Conservation (phyloP, 37 sponge, comb jelly and placozoan species). For the Halichondria panicea region DNA sequence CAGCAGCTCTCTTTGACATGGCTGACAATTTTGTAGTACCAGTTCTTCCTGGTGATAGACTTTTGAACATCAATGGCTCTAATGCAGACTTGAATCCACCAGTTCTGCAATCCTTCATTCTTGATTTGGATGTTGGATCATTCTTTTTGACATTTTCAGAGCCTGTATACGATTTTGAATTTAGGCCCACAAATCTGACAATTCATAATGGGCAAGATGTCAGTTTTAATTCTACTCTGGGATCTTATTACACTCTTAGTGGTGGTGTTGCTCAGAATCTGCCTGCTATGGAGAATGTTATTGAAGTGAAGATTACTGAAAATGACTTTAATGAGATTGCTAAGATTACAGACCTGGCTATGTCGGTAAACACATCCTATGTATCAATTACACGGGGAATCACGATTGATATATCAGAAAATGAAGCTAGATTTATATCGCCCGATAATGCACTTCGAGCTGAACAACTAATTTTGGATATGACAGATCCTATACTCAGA, state of each 20-base stretch:
- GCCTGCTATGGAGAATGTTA: background rate
- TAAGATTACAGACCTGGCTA: conserved; percentile 46
- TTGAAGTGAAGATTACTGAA: conserved; percentile 46
- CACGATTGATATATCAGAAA: conserved; percentile 61
- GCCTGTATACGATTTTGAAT: conserved; percentile 45
- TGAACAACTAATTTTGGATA: conserved; percentile 41
- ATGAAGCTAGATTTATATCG: conserved; percentile 67
- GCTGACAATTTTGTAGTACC: conserved; percentile 54
- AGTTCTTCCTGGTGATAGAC: conserved; percentile 25
- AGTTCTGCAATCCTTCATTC: conserved; percentile 10
- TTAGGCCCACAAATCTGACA: conserved; percentile 39
- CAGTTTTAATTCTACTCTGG: conserved; percentile 37
- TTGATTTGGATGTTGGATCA: conserved; percentile 70
- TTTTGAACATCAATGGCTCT: conserved; percentile 33
- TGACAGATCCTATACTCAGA: conserved; percentile 63
- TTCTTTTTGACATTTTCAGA: conserved; percentile 68
- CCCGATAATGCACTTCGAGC: conserved; percentile 16
- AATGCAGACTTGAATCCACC: conserved; percentile 87
- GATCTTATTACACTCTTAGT: conserved; percentile 57
- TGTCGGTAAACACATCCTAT: conserved; percentile 50
- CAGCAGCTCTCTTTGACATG: conserved; percentile 56
- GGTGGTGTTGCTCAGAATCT: background rate
- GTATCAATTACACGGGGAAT: conserved; percentile 62
- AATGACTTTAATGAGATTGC: conserved; percentile 79
- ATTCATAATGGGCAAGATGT: conserved; percentile 49